phyloP scores from a whole-genome alignment of 2,888 invertebrate species.

The Lithophane leautieri region DNA sequence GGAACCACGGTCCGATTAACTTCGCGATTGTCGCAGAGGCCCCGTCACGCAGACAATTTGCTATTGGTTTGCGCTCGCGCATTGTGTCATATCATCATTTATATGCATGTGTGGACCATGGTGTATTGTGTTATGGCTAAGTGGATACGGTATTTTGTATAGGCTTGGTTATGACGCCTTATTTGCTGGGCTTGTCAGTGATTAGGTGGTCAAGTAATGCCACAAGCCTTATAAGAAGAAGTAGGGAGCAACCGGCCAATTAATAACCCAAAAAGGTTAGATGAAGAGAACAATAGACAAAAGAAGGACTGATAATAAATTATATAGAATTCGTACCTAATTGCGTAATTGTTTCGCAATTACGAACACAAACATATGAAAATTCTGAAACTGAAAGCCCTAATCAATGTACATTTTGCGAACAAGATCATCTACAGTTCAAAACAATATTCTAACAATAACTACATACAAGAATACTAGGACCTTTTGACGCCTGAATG shows the following conservation, averaged over 20 bases:
- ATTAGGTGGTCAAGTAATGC: background rate
- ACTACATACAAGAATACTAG: background rate
- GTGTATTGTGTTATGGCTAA: slow-evolving; percentile 49
- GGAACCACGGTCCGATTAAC: slow-evolving; percentile 84
- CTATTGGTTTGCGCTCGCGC: slow-evolving; percentile 71
- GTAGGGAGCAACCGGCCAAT: background rate
- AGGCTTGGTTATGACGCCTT: slow-evolving; percentile 31
- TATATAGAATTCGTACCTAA: background rate
- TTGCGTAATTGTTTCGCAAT: background rate
- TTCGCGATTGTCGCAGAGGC: slow-evolving; percentile 77
- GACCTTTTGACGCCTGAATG: background rate
- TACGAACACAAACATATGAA: background rate
- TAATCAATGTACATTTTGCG: background rate
- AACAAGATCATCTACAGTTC: background rate
- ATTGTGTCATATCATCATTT: slow-evolving; percentile 63
- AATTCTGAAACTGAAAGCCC: background rate
- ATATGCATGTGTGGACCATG: slow-evolving; percentile 42
- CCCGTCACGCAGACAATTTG: slow-evolving; percentile 68
- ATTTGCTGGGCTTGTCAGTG: slow-evolving; percentile 10
- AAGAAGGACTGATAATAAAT: background rate
- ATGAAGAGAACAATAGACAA: too few relatives aligned
- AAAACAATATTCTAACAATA: background rate
- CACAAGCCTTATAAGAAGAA: background rate
- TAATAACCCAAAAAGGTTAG: background rate
- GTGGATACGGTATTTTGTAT: slow-evolving; percentile 38